Evolutionary conservation across 2,888 invertebrate genomes (phyloP), one percentile per base, ranked within the genome.

Genomic region (Loripinus fragilis): DNA sequence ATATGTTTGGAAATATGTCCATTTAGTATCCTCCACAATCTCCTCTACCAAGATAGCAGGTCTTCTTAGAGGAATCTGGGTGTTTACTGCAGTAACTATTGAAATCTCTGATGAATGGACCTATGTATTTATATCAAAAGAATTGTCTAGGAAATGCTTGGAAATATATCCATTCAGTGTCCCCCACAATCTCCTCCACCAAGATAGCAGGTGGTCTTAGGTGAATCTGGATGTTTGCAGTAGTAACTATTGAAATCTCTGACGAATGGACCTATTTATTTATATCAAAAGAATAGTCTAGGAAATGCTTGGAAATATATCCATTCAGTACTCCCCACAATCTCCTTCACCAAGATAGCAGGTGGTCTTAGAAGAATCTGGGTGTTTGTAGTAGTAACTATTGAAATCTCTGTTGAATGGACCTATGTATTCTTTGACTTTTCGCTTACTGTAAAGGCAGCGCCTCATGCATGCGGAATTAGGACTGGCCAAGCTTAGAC

Each of bases 1-100:
- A n/a, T n/a, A n/a, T n/a, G n/a, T n/a, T n/a, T n/a, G n/a, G n/a
- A n/a, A n/a, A n/a, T n/a, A n/a, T n/a, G n/a, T 25, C 55, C 28
- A 55, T 67, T 50, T 68, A 67, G 65, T 74, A 74, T 8, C 74
- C 67, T 0, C 38, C 69, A 25, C 74, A 75, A 28, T 75, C 74
- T 0, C 74, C 74, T 5, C 69, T 70, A 12, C 74, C 74, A n/a
- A 64, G 23, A 2, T 17, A 0, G 35, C 74, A 75, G n/a, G 74
- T 64, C 10, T 45, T 12, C 3, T 17, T 23, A 0, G 74, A 70
- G 0, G 30, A 30, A 35, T 75, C 74, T 30, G 74, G 74, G 17
- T 70, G 3, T 17, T 48, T 45, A 23, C 74, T 68, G 23, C 60
- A 68, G 23, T 68, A 17, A 2, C 42, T 52, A 0, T 42, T 12